Base-by-base conservation (phyloP, 2,888 invertebrate species). In the Achlya flavicornis region DNA sequence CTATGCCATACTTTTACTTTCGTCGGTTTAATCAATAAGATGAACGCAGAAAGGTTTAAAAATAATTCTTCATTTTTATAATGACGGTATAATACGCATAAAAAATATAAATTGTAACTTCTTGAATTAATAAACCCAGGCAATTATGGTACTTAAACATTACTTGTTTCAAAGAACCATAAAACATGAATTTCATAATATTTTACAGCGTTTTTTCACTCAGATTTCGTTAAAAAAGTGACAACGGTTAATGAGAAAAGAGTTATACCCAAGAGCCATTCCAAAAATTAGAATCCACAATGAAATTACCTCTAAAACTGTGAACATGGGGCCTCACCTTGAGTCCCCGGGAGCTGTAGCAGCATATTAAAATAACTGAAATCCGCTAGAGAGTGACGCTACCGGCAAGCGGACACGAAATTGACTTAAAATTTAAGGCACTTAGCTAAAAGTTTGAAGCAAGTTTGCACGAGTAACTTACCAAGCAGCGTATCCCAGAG, bases 401-500 rank as follows among this genome's bases (percentile, higher is more conserved):
- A 77, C 76, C 73, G 79, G 69, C 70, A 76, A 73, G 74, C 74
- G 79, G 78, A 81, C 84, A 81, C 74, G 72, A 86, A 88, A 89
- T 89, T 86, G 83, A 83, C 88, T 90, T 90, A 87, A 89, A 90
- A 86, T 90, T 90, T 89, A 88, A 88, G 82, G 84, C 84, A 87
- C 87, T 90, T 85, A 83, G 78, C 74, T 79, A 71, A 81, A 86
- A 90, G 85, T 91, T 90, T 64, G 69, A 61, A 70, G 76, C 72
- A 82, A 87, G 83, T 87, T 89, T 71, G 73, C 68, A 61, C 71
- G 81, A 86, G 80, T 83, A 81, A 83, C 78, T 86, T 80, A 74
- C 73, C 64, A 72, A 77, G 83, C 76, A 80, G 76, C 68, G 74
- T 79, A 86, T 86, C 83, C 79, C 78, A 64, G 75, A 71, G 79